Conservation (phyloP, 2,888 invertebrate species). For the Sisyra terminalis region DNA sequence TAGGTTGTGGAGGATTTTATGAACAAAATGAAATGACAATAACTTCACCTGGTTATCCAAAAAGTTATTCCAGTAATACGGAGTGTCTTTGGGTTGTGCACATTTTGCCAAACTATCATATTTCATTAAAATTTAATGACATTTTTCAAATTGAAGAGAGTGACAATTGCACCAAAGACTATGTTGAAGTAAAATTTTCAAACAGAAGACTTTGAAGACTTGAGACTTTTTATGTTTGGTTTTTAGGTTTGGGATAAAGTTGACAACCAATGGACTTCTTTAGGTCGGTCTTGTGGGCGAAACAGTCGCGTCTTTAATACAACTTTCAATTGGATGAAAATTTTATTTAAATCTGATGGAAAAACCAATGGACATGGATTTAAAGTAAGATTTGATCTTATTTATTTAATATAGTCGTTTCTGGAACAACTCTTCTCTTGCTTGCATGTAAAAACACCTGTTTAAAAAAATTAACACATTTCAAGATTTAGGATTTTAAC, state of each 20-base stretch:
- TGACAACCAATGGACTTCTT: slow-evolving; percentile 32
- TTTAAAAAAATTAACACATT: too few species aligned
- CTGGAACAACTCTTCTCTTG: too few species aligned
- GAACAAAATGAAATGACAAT: slow-evolving; percentile 28
- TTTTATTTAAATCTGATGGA: slow-evolving; percentile 55
- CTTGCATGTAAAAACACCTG: too few species aligned
- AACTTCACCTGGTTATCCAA: slow-evolving; percentile 42
- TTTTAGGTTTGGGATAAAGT: slow-evolving; percentile 39
- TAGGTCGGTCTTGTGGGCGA: slow-evolving; percentile 53
- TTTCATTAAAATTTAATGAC: slow-evolving; percentile 47
- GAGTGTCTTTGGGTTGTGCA: slow-evolving; percentile 69
- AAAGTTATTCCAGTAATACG: slow-evolving; percentile 47
- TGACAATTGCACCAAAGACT: slow-evolving; percentile 57
- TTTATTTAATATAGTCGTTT: too few species aligned
- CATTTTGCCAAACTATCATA: slow-evolving; percentile 43
- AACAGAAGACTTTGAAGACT: too few species aligned
- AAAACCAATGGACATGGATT: slow-evolving; percentile 57
- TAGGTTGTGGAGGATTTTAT: slow-evolving; percentile 54
- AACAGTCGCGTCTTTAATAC: slow-evolving; percentile 39
- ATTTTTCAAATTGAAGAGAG: slow-evolving; percentile 61
- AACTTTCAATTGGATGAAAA: slow-evolving; percentile 43
- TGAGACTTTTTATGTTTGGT: too few species aligned
- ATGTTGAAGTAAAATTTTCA: slow-evolving; percentile 34
- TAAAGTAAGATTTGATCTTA: slow-evolving; percentile 21
- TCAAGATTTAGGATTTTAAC: too few species aligned